These are phyloP conservation scores for Ostrea denselamellosa DNA, from an alignment of 1,140 invertebrate genomes.

Conservation along the genomic window DNA sequence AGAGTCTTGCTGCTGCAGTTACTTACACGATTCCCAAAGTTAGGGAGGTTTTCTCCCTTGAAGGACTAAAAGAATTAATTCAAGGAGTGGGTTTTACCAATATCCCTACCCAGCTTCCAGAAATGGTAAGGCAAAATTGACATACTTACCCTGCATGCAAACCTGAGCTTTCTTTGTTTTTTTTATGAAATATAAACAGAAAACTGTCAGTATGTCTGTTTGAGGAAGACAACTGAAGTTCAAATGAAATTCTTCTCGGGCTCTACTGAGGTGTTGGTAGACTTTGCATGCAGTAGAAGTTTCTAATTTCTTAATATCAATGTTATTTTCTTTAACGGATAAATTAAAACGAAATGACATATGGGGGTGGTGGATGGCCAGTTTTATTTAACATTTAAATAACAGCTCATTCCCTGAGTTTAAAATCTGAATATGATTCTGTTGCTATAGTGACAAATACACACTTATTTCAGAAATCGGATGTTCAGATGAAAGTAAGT, in stretches of 20 bases:
- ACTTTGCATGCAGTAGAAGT: too few species aligned
- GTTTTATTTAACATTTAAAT: too few species aligned
- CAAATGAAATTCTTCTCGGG: too few species aligned
- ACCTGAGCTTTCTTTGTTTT: neutral
- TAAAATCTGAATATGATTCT: too few species aligned
- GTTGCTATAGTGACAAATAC: neutral
- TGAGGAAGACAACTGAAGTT: too few species aligned
- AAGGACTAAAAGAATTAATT: neutral
- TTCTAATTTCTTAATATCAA: too few species aligned
- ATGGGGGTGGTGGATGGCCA: too few species aligned
- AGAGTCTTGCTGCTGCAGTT: neutral
- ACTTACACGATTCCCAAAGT: neutral
- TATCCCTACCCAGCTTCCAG: neutral
- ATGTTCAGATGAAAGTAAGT: neutral
- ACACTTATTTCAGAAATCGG: neutral
- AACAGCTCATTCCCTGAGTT: too few species aligned
- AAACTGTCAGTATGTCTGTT: neutral
- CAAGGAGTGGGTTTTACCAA: slow-evolving; percentile 10
- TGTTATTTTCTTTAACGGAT: too few species aligned
- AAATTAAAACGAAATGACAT: too few species aligned
- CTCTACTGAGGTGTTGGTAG: too few species aligned
- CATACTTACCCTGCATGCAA: neutral
- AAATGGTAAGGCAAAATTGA: neutral
- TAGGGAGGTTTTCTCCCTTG: neutral
- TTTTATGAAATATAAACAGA: neutral